Conservation (phyloP, 2,113 vertebrate genomes). For the Macrotis lagotis region DNA sequence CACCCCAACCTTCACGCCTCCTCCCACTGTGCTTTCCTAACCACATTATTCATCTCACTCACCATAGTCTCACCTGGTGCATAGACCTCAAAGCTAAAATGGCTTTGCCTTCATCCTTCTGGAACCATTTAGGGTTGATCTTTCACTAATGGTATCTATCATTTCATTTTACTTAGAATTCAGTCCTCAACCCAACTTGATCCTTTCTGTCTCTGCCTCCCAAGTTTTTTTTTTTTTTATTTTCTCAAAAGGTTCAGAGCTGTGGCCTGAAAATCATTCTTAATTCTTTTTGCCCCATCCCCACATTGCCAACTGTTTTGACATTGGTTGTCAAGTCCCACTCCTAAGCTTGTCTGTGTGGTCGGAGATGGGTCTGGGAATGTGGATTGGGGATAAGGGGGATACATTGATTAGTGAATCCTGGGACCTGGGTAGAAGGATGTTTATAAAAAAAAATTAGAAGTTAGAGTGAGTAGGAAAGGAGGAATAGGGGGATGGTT, state of each 20-base stretch:
- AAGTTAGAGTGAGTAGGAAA: not conserved
- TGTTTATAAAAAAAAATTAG: not conserved
- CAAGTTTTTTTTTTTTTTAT: not conserved
- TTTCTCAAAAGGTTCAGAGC: not conserved
- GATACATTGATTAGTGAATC: not conserved
- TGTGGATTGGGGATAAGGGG: not conserved
- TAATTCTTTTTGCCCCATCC: not conserved
- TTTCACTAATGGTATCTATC: too few relatives aligned
- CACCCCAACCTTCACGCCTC: not conserved
- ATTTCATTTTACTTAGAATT: not conserved
- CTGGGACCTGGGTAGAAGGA: not conserved
- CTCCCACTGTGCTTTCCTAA: not conserved
- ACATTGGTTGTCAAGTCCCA: not conserved
- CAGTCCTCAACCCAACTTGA: too few relatives aligned
- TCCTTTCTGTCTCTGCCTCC: not conserved
- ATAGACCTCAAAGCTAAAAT: not conserved
- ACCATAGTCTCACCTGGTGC: not conserved
- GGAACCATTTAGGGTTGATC: not conserved
- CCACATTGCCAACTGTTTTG: not conserved
- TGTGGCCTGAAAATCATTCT: not conserved
- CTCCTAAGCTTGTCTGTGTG: not conserved
- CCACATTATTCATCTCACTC: accelerated
- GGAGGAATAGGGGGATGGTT: not conserved
- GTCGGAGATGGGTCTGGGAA: not conserved
- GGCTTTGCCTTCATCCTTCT: not conserved